phyloP scores from a whole-genome alignment of 2,113 vertebrate species.

The Struthidea cinerea region DNA sequence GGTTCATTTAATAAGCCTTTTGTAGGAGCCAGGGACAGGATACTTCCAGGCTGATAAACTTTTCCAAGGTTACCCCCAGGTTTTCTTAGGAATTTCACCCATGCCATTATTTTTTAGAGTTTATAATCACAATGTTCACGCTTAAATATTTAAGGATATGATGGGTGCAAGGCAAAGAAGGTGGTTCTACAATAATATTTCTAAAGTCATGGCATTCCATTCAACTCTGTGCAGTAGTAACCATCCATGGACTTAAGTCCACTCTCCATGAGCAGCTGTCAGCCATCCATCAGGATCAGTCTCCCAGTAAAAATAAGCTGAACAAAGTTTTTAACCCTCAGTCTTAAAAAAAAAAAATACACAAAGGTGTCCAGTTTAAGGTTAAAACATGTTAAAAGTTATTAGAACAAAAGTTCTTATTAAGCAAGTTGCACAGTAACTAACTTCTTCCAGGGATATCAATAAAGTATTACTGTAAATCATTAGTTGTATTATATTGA shows the following conservation, averaged over 20 bases:
- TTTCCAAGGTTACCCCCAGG: conserved; percentile 89
- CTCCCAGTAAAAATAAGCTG: not conserved
- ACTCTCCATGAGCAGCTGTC: not conserved
- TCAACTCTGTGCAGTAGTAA: not conserved
- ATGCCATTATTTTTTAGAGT: conserved; percentile 83
- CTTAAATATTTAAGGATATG: conserved; percentile 15
- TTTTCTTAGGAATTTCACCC: conserved; percentile 91
- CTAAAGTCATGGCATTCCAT: not conserved
- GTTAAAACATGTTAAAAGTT: not conserved
- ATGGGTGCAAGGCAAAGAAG: conserved; percentile 37
- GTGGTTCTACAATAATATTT: not conserved
- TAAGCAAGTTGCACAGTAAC: not conserved
- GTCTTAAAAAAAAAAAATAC: not conserved
- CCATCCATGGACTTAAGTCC: not conserved
- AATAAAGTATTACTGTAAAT: not conserved
- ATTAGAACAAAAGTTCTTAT: not conserved
- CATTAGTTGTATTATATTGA: not conserved
- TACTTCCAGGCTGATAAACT: conserved; percentile 91
- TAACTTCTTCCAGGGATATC: not conserved
- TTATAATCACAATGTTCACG: not conserved
- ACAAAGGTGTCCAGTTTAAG: not conserved
- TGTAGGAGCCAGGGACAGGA: conserved; percentile 93
- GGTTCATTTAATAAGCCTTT: conserved; percentile 95
- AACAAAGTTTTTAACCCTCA: not conserved
- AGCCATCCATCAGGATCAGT: not conserved